These are phyloP conservation scores for Apteryx mantelli DNA, from an alignment of 2,113 vertebrate species.

Conservation along the genomic window DNA sequence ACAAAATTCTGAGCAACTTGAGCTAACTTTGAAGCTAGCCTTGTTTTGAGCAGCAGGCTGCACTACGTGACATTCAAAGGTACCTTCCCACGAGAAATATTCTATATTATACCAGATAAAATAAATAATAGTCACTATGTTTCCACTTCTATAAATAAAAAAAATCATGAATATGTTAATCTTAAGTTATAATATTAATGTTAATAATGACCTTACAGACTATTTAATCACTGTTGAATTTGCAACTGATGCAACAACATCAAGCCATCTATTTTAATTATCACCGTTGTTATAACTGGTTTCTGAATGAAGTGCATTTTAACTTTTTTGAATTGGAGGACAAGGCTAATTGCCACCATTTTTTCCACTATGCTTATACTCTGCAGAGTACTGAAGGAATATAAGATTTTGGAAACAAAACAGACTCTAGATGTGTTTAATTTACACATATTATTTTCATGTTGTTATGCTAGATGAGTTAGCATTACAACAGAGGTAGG, in stretches of 20 bases:
- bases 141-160: neutral
- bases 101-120: neutral
- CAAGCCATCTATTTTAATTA: constrained; percentile 10
- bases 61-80: neutral
- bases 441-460: neutral
- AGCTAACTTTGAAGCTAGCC: neutral
- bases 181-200: neutral
- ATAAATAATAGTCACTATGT: neutral
- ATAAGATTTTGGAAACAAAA: neutral
- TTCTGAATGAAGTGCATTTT: neutral
- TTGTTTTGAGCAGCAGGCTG: neutral
- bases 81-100: neutral
- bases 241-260: neutral
- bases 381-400: neutral
- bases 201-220: neutral
- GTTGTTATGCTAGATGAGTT: neutral
- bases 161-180: neutral
- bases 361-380: neutral
- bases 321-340: neutral
- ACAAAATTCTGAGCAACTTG: neutral
- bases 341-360: neutral
- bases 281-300: neutral
- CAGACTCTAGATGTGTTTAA: neutral
- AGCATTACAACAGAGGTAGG: neutral
- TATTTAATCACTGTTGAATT: neutral